Base-by-base conservation (phyloP, 2,797 vertebrate genomes). In the Enteromius radiatus region DNA sequence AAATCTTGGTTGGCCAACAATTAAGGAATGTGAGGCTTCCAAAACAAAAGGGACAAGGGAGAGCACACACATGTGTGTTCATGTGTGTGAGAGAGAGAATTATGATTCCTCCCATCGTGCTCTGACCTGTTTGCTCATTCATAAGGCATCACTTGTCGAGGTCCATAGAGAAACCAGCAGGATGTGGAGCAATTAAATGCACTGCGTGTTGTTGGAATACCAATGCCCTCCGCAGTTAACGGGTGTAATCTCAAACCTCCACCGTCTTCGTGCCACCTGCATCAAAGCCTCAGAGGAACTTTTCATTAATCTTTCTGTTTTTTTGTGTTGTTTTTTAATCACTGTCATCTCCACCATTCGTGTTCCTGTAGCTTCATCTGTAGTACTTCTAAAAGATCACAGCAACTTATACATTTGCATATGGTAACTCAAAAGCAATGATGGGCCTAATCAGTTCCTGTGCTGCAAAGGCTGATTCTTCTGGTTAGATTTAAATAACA, bases 181-280 rank as follows among this genome's bases (percentile, higher is more conserved):
- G 86, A 90, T 89, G 88, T 87, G 86, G 85, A 88, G 86, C 86
- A 89, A 88, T 88, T 91, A 88, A 90, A 85, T 82, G 61, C 12
- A 56, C 73, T 59, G 76, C 26, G 49, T 83, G 87, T 83, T 70
- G 61, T 77, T 74, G 63, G 88, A 88, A 88, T 88, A 86, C 84
- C 80, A 88, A 87, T 86, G 76, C 23, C 38, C 76, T 65, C 56
- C 26, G 3, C 54, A 36, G 9, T 28, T 81, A 84, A 80, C 80
- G 61, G 70, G 63, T 84, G 73, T 85, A 87, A 84, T 77, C 86
- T 83, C 81, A 33, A 78, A 19, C 69, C 78, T 56, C 77, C 33
- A 15, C 73, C 8, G 54, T 82, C 64, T 76, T 69, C 45, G 49
- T 74, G 67, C 83, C 80, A 88, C 86, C 81, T 89, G 87, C 79